Percentiles rank a stretch among this genome's conserved stretches.
These are phyloP conservation scores for Ostrea denselamellosa DNA, from an alignment of 1,140 invertebrate species.

Conservation along the genomic window DNA sequence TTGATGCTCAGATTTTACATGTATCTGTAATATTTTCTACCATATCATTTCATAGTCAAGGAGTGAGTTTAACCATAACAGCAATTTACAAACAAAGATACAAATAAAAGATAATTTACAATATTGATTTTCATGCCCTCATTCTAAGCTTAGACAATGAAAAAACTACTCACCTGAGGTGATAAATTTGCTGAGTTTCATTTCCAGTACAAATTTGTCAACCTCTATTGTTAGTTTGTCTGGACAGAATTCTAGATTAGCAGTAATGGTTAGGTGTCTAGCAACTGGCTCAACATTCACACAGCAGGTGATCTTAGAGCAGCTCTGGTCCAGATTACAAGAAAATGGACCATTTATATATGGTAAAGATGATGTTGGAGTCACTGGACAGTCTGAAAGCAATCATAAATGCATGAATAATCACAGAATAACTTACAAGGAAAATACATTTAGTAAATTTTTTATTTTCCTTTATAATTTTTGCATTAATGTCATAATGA, in stretches of 20 bases:
- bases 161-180: not conserved
- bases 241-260: conserved; percentile 12
- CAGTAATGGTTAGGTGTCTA: not conserved
- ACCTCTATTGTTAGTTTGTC: not conserved
- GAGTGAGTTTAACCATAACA: no score
- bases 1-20: no score
- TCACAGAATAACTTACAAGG: not conserved
- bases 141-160: no score
- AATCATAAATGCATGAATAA: not conserved
- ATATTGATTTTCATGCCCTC: no score
- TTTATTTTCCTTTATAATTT: no score
- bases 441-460: not conserved
- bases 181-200: conserved; percentile 7
- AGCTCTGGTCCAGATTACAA: not conserved
- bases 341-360: conserved; percentile 26
- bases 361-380: not conserved
- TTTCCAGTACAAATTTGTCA: not conserved
- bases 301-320: conserved; percentile 5
- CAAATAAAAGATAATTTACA: no score
- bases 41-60: no score
- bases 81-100: no score
- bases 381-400: not conserved
- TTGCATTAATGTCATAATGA: no score
- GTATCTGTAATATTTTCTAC: no score
- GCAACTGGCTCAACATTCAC: not conserved